Base-by-base conservation (phyloP, 2,113 vertebrate species). In the Dermatemys mawii region DNA sequence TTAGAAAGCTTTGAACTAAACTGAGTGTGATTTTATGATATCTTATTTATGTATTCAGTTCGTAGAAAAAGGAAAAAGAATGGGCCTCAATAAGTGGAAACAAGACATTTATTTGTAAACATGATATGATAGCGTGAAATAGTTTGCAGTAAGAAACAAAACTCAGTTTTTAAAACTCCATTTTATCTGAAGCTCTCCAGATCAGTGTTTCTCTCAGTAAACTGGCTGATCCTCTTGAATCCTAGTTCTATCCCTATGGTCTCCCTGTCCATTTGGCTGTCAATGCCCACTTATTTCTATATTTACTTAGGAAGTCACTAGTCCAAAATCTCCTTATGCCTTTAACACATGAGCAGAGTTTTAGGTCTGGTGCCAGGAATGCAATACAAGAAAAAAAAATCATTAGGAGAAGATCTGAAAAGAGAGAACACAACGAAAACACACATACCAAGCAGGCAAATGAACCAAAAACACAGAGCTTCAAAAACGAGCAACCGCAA, bases 311-410 rank as follows among this genome's bases (percentile, higher is more conserved):
- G 79, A 95, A 93, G 87, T 87, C 86, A 86, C 29, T 94, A 85
- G 95, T 96, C 93, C 92, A 96, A 92, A 86, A 96, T 85, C 81
- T 94, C 90, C 90, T 95, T 95, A 97, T 97, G 90, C 91, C 83
- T 97, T 97, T 97, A 97, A 81, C 96, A 97, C 88, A 97, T 94
- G 96, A 92, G 90, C 16, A 0, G 84, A 96, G 60, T 11, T 83
- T 49, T 84, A 83, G 86, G 87, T 86, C 89, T 85, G 44, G 78
- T 94, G 91, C 93, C 95, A 95, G 92, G 90, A 97, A 91, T 81
- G 54, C 76, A 96, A 46, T 13, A 29, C 9, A 63, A 87, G 38
- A 24, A 3, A 60, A 4, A 16, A 24, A 54, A n/a, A 70, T n/a
- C n/a, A 81, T 75, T 80, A 85, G 6, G 2, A 85, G 19, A 57